These are phyloP conservation scores for Trochalopteron elliotii DNA, from an alignment of 2,113 vertebrate species.

Conservation along the genomic window DNA sequence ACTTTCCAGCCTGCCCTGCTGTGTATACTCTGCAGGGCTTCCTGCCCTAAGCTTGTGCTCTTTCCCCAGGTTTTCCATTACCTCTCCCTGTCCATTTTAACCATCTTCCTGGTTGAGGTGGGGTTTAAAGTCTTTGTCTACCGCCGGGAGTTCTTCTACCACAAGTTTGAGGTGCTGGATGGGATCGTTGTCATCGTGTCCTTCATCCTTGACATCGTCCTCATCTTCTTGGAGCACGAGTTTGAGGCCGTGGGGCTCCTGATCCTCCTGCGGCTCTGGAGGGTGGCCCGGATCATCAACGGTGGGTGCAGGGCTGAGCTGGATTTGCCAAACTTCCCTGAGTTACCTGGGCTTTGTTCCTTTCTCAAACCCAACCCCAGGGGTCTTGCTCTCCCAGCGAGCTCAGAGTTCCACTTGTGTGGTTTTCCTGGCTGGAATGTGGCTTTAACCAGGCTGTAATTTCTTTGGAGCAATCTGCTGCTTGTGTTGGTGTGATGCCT, in stretches of 20 bases:
- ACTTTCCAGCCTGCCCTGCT: background rate
- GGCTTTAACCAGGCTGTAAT: background rate
- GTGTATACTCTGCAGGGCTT: fast-evolving
- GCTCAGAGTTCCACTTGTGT: fast-evolving
- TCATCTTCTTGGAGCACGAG: constrained; percentile 82
- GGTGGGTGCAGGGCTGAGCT: constrained; percentile 43
- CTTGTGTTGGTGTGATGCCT: background rate
- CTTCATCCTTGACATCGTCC: constrained; percentile 85
- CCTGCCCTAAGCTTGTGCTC: background rate
- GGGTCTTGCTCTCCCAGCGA: fast-evolving
- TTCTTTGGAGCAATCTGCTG: background rate
- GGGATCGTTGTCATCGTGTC: constrained; percentile 85
- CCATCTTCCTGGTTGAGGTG: constrained; percentile 90
- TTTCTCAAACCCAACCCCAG: background rate
- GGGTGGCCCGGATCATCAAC: constrained; percentile 94
- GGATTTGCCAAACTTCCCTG: background rate
- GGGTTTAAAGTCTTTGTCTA: constrained; percentile 86
- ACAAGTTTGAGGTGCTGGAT: constrained; percentile 96
- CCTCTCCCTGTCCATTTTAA: constrained; percentile 86
- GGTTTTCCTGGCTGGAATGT: background rate
- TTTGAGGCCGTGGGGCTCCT: constrained; percentile 89
- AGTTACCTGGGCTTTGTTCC: background rate
- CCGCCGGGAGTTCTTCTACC: constrained; percentile 88
- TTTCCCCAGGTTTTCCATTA: constrained; percentile 88
- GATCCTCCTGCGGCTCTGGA: constrained; percentile 93